These are phyloP conservation scores for Sialis fuliginosa DNA, from an alignment of 2,888 invertebrate genomes.

Conservation along the genomic window DNA sequence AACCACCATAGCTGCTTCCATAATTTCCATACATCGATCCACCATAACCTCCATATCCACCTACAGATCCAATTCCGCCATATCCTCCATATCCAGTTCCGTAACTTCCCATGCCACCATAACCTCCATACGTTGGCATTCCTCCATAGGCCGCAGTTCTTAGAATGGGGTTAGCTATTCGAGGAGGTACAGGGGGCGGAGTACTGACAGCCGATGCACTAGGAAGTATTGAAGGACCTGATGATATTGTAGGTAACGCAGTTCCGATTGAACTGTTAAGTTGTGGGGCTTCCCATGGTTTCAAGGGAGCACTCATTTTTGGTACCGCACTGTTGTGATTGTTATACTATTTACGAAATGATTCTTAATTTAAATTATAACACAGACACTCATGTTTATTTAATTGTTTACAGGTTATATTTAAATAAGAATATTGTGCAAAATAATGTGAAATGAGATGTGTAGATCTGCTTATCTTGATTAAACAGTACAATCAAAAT, in stretches of 20 bases:
- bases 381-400: too few relatives aligned
- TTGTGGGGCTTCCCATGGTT: constrained; percentile 18
- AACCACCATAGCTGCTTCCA: constrained; percentile 17
- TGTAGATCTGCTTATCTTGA: too few relatives aligned
- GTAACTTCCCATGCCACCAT: constrained; percentile 7
- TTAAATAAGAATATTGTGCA: too few relatives aligned
- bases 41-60: constrained; percentile 16
- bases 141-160: constrained; percentile 9
- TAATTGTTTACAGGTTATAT: too few relatives aligned
- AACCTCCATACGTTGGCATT: constrained; percentile 14
- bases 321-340: not conserved
- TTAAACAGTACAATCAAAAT: too few relatives aligned
- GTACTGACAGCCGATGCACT: not conserved
- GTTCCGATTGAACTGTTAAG: constrained; percentile 8
- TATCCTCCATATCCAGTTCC: constrained; percentile 7
- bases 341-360: too few relatives aligned
- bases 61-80: constrained; percentile 9
- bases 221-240: constrained; percentile 9
- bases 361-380: too few relatives aligned
- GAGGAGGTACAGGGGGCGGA: constrained; percentile 1
- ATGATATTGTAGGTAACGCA: constrained; percentile 8
- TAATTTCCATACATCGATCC: constrained; percentile 15
- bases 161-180: not conserved
- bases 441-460: too few relatives aligned
- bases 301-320: constrained; percentile 19